Conservation (phyloP, 2,888 invertebrate genomes). For the Aelia acuminata region DNA sequence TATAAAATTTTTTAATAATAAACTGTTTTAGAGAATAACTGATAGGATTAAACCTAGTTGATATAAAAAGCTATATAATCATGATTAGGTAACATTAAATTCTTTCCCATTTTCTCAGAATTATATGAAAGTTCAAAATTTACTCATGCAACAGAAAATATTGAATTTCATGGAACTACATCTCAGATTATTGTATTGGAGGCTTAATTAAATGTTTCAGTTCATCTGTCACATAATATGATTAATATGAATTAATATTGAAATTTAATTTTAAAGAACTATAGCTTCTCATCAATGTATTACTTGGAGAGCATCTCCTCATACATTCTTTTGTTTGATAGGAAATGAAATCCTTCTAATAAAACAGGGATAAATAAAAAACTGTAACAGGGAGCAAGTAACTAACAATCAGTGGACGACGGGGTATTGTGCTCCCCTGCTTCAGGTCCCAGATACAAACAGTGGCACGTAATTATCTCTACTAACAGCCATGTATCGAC, state of each 20-base stretch:
- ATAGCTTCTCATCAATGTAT: background rate
- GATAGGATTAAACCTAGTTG: background rate
- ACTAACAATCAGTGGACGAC: no score
- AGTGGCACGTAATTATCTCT: no score
- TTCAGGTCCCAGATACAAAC: no score
- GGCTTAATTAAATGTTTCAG: background rate
- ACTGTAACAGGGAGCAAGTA: no score
- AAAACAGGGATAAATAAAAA: background rate
- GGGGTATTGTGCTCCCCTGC: no score
- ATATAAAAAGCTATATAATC: background rate
- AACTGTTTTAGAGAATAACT: no score
- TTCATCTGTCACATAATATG: conserved; percentile 3
- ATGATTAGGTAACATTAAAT: background rate
- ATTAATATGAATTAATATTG: background rate
- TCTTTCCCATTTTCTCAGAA: no score
- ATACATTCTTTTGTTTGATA: background rate
- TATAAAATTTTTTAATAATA: no score
- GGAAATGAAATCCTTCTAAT: background rate
- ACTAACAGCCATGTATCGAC: no score
- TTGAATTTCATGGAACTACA: background rate
- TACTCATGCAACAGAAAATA: background rate
- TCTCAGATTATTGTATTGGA: background rate
- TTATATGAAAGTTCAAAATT: background rate
- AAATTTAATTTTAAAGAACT: background rate
- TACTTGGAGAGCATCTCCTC: conserved; percentile 6